Base-by-base conservation (phyloP, 2,797 vertebrate genomes). In the Hypotaenidia okinawae region DNA sequence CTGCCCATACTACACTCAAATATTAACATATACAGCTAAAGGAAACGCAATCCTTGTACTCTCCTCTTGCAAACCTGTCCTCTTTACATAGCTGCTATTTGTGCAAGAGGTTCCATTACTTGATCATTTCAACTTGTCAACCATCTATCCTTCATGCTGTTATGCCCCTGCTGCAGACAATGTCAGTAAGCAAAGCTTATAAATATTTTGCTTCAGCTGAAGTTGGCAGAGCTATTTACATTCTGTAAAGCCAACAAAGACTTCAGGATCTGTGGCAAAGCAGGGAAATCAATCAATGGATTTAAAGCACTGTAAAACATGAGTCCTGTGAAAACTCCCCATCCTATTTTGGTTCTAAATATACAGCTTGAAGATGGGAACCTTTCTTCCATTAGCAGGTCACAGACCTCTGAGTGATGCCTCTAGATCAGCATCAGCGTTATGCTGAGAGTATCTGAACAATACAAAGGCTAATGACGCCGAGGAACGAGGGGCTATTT, bases 1-100 rank as follows among this genome's bases (percentile, higher is more conserved):
- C 35, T 32, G 82, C 49, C 43, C 30, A 5, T 8, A 18, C 7
- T 3, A 18, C 6, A 15, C 32, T 37, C 15, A 35, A 30, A 17
- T 28, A 28, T 13, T 13, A 68, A 43, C 4, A 7, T 2, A 1
- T 0, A 41, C 10, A 80, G 47, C 43, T 6, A 28, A 18, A 10
- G 70, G 73, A 58, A 62, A 77, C 6, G 16, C 15, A 58, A 6
- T 6, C 55, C 30, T 57, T 51, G 24, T 4, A 11, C 9, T 24
- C 12, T 35, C 41, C 23, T 17, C 66, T 11, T 49, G 25, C 11
- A 84, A 59, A 23, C 5, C 67, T 32, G 7, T 7, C n/a, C 49
- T 76, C 80, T 64, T 74, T 7, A 37, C 4, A 32, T 2, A 80
- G 32, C 47, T 72, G 35, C 19, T 28, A 16, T 35, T 81, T 16